Evolutionary conservation across 2,113 vertebrate genomes (phyloP), one percentile per base, ranked within the genome.

Genomic region (Sialia sialis): DNA sequence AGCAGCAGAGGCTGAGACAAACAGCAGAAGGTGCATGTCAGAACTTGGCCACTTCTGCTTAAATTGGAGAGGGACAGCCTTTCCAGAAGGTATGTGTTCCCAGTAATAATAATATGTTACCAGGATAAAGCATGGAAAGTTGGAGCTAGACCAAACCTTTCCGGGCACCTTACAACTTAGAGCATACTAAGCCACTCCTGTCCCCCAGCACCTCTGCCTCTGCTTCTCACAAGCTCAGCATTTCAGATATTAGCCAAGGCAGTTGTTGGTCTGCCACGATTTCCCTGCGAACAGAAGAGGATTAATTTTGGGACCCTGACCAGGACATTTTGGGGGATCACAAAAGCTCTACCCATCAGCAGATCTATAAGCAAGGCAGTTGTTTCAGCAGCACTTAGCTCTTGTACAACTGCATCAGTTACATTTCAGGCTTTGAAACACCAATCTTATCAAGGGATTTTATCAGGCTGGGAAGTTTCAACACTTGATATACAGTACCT

Each of bases 371-470:
- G 52, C 48, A 94, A 75, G 46, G 27, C 58, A 58, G n/a, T 26
- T 73, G 7, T 67, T 44, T 60, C 49, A 82, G 34, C 52, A 75
- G 49, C 26, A 22, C 44, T 16, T 54, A 44, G 56, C 52, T 77
- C 46, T 18, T 39, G 20, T 51, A 70, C 64, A 30, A 9, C 70
- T 34, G 77, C 43, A 81, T 70, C 39, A 21, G 56, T 66, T 44
- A n/a, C 39, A 70, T 67, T 41, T 67, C 69, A 32, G 52, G 66
- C 81, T 87, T 62, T 51, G 48, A 84, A 92, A 80, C 25, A 30
- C 11, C 54, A 77, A 19, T 15, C 86, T 96, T 94, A 96, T 93
- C 92, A 81, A 39, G 85, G 39, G 75, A 67, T 81, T 96, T 90
- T 73, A 94, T 93, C 92, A 90, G 34, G 34, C 5, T 67, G 36